Evolutionary conservation across 2,797 vertebrate genomes (phyloP).

Genomic region (Sternarchorhynchus goeldii): DNA sequence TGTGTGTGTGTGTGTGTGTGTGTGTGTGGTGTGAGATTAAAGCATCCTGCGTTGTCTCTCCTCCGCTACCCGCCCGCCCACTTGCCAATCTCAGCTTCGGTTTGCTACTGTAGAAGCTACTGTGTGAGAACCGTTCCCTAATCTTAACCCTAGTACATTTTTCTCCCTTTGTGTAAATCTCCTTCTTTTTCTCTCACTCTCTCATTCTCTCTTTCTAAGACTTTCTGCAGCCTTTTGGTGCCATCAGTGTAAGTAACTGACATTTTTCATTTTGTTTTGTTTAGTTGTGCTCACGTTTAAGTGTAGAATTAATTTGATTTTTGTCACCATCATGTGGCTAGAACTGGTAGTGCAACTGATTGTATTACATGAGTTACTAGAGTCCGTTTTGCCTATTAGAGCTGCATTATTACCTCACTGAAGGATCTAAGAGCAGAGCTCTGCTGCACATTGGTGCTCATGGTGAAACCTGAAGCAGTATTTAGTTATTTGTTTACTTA

Average conservation of each 20-base stretch:
- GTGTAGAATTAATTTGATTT: constrained; percentile 27
- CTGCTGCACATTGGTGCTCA: too few relatives aligned
- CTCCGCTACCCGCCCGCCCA: constrained; percentile 59
- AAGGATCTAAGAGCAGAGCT: too few relatives aligned
- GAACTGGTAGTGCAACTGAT: not conserved
- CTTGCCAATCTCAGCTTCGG: constrained; percentile 70
- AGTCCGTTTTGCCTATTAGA: not conserved
- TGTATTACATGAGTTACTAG: not conserved
- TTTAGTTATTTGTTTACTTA: too few relatives aligned
- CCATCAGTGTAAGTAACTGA: not conserved
- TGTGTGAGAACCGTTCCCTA: constrained; percentile 1
- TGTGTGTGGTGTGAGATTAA: constrained; percentile 60
- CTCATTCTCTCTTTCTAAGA: not conserved
- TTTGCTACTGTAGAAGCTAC: constrained; percentile 62
- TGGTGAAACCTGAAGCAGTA: too few relatives aligned
- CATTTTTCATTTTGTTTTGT: not conserved
- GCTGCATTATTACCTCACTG: too few relatives aligned
- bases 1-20: constrained; percentile 64
- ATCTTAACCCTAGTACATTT: not conserved
- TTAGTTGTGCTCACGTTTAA: not conserved
- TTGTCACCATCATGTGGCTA: constrained; percentile 68
- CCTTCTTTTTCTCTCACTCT: not conserved
- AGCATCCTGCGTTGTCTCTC: constrained; percentile 55
- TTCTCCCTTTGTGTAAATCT: not conserved
- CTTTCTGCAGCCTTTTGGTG: not conserved